phyloP scores from a whole-genome alignment of 2,113 vertebrate species.

The Phyllopteryx taeniolatus region DNA sequence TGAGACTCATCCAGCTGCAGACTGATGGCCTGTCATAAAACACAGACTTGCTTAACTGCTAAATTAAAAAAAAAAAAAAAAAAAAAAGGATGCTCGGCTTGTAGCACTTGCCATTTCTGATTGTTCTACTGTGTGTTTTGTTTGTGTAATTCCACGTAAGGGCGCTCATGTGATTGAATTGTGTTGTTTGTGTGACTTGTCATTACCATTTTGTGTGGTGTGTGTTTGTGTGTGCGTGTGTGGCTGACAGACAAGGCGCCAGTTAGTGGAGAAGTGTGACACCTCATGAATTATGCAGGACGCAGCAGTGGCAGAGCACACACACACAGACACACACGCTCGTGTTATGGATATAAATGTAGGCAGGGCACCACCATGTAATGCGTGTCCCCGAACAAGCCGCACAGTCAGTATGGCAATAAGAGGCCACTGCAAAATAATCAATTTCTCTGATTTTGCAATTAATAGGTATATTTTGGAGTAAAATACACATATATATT shows the following conservation, averaged over 20 bases:
- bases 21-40: constrained; percentile 60
- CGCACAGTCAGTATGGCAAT: constrained; percentile 17
- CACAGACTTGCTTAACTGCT: constrained; percentile 35
- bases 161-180: background rate
- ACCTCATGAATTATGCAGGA: constrained; percentile 65
- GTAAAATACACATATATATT: background rate
- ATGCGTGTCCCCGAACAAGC: constrained; percentile 46
- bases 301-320: constrained; percentile 42
- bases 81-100: background rate
- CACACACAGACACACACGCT: constrained; percentile 21
- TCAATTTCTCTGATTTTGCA: background rate
- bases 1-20: constrained; percentile 47
- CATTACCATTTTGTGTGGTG: background rate
- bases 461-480: background rate
- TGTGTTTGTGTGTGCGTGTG: constrained; percentile 1
- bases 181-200: background rate
- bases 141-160: background rate
- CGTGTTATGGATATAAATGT: constrained; percentile 63
- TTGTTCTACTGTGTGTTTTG: background rate
- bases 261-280: constrained; percentile 56
- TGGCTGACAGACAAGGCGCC: constrained; percentile 60
- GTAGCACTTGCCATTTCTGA: background rate
- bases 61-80: background rate
- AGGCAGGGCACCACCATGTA: constrained; percentile 48
- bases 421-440: background rate